phyloP scores from a whole-genome alignment of 1,140 invertebrate species.

The Drosophila varians region DNA sequence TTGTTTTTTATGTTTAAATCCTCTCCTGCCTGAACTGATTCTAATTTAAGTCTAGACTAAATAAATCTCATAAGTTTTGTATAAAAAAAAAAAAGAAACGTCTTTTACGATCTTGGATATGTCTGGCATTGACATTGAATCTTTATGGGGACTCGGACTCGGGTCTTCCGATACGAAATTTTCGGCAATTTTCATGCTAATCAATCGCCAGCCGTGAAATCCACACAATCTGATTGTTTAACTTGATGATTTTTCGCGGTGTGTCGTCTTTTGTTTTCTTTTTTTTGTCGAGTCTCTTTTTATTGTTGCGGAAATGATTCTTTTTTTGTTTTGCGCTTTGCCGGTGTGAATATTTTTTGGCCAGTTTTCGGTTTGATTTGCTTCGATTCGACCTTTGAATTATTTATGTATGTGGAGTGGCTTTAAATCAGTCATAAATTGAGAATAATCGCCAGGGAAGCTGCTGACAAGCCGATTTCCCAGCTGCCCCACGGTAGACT shows the following conservation, averaged over 20 bases:
- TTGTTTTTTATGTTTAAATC: constrained; percentile 18
- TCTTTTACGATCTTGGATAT: too few species aligned
- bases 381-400: constrained; percentile 40
- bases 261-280: constrained; percentile 18
- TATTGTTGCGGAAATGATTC: constrained; percentile 66
- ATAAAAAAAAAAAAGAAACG: constrained; percentile 5
- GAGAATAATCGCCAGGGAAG: constrained; percentile 26
- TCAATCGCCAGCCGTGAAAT: constrained; percentile 50
- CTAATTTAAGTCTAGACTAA: constrained; percentile 56
- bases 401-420: constrained; percentile 17
- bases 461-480: too few species aligned
- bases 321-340: constrained; percentile 3
- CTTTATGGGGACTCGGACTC: constrained; percentile 8
- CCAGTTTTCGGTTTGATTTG: constrained; percentile 16
- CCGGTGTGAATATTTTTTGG: not conserved
- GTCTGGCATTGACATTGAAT: constrained; percentile 59
- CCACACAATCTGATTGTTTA: constrained; percentile 17
- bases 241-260: constrained; percentile 14
- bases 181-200: constrained; percentile 50
- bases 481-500: constrained; percentile 20
- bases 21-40: constrained; percentile 65
- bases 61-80: constrained; percentile 48
- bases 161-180: not conserved
- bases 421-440: constrained; percentile 37
- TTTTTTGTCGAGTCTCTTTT: constrained; percentile 20